phyloP scores from a whole-genome alignment of 2,797 vertebrate species.

The Cossypha dichroa region DNA sequence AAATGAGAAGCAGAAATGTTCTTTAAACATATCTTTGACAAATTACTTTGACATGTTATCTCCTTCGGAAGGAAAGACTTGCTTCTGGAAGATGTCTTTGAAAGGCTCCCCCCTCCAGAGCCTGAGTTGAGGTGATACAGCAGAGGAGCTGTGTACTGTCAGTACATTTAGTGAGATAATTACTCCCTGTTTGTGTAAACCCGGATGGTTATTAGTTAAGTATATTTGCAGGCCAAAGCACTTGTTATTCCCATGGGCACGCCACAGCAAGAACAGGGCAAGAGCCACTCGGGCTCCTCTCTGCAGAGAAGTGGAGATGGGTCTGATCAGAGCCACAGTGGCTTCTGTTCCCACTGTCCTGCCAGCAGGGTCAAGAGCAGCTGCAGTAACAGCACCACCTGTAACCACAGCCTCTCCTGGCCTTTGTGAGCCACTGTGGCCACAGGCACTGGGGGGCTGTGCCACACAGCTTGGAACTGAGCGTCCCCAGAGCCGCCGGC shows the following conservation, averaged over 20 bases:
- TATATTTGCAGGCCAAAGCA: not conserved
- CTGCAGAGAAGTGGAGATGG: not conserved
- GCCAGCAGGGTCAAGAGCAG: not conserved
- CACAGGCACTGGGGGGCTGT: rapidly evolving
- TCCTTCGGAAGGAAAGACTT: not conserved
- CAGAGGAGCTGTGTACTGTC: not conserved
- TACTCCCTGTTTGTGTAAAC: not conserved
- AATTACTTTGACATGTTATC: not conserved
- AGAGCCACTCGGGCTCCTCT: not conserved
- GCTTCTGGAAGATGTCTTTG: not conserved
- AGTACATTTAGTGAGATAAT: not conserved
- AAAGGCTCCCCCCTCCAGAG: not conserved
- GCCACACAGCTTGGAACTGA: not conserved
- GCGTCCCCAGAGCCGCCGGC: not conserved
- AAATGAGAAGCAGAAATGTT: not conserved
- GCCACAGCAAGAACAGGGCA: rapidly evolving
- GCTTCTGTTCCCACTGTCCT: not conserved
- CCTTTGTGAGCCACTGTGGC: not conserved
- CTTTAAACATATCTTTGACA: not conserved
- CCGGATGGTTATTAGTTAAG: not conserved
- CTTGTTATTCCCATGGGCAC: not conserved
- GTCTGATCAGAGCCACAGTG: rapidly evolving
- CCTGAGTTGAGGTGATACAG: not conserved
- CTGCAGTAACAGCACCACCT: not conserved
- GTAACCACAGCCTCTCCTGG: not conserved